Conservation (phyloP, 2,888 invertebrate genomes). For the Papilio gigon region DNA sequence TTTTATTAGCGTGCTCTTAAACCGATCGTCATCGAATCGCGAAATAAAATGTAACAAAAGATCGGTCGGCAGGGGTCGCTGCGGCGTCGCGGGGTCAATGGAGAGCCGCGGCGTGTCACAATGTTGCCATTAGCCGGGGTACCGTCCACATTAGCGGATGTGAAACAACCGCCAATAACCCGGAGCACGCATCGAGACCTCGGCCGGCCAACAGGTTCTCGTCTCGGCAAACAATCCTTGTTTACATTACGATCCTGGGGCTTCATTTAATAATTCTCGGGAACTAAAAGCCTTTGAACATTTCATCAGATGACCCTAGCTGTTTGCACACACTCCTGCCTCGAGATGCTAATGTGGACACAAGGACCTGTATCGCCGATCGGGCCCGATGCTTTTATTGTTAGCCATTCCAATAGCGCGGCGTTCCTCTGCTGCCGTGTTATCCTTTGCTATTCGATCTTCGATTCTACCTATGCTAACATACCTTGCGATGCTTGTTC, state of each 20-base stretch:
- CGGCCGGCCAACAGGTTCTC: slow-evolving; percentile 81
- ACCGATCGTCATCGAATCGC: slow-evolving; percentile 47
- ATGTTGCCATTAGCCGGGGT: slow-evolving; percentile 73
- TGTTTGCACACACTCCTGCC: slow-evolving; percentile 81
- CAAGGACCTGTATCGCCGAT: slow-evolving; percentile 82
- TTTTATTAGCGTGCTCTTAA: slow-evolving; percentile 48
- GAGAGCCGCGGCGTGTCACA: slow-evolving; percentile 57
- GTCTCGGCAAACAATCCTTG: slow-evolving; percentile 75
- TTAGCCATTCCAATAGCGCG: slow-evolving; percentile 68
- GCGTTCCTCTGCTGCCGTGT: slow-evolving; percentile 75
- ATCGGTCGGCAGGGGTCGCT: slow-evolving; percentile 7
- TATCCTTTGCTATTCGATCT: slow-evolving; percentile 69
- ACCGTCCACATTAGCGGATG: slow-evolving; percentile 78
- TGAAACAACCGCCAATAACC: slow-evolving; percentile 81
- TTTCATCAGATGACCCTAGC: slow-evolving; percentile 82
- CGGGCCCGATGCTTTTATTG: slow-evolving; percentile 77
- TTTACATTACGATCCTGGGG: slow-evolving; percentile 82
- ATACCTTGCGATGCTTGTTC: slow-evolving; percentile 49
- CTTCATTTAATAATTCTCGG: slow-evolving; percentile 83
- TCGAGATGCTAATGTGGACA: slow-evolving; percentile 82
- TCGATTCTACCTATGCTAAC: slow-evolving; percentile 68
- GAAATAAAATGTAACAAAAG: slow-evolving; percentile 55
- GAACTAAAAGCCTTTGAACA: slow-evolving; percentile 83
- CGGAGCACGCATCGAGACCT: slow-evolving; percentile 76
- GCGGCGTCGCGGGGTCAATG: slow-evolving; percentile 43